Percentiles rank a stretch among this genome's conserved stretches.
Evolutionary conservation across 1,140 invertebrate genomes (phyloP).

Genomic region (Watersipora subatra): DNA sequence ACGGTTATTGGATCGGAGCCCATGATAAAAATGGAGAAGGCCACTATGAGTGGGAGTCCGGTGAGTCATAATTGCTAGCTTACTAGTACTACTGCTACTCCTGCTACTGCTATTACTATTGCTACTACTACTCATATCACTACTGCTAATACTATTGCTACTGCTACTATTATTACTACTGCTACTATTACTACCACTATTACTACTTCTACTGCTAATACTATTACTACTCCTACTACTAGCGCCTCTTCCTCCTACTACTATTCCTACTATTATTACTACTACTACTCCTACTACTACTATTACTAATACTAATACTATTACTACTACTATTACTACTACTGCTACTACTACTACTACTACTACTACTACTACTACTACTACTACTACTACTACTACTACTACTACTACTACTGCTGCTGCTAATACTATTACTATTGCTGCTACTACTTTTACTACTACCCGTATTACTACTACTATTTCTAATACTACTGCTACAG

Average conservation of each 20-base stretch:
- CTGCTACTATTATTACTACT: background rate
- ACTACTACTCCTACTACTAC: background rate
- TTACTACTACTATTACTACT: constrained; percentile 28
- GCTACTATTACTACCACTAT: background rate
- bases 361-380: constrained; percentile 15
- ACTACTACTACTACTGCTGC: background rate
- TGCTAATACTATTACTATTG: background rate
- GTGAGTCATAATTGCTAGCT: constrained; percentile 9
- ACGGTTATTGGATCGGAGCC: background rate
- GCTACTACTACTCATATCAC: constrained; percentile 16
- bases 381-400: background rate
- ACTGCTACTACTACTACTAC: background rate
- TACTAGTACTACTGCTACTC: constrained; percentile 27
- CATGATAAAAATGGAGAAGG: background rate
- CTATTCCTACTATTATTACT: background rate
- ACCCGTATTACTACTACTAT: background rate
- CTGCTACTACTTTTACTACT: constrained; percentile 21
- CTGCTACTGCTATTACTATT: background rate
- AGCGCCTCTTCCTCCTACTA: background rate
- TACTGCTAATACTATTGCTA: background rate
- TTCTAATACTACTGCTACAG: background rate
- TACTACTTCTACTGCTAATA: constrained; percentile 19
- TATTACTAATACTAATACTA: constrained; percentile 8
- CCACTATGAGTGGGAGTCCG: background rate
- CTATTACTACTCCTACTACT: background rate